Evolutionary conservation across 1,140 invertebrate genomes (phyloP).

Genomic region (Panulirus ornatus): DNA sequence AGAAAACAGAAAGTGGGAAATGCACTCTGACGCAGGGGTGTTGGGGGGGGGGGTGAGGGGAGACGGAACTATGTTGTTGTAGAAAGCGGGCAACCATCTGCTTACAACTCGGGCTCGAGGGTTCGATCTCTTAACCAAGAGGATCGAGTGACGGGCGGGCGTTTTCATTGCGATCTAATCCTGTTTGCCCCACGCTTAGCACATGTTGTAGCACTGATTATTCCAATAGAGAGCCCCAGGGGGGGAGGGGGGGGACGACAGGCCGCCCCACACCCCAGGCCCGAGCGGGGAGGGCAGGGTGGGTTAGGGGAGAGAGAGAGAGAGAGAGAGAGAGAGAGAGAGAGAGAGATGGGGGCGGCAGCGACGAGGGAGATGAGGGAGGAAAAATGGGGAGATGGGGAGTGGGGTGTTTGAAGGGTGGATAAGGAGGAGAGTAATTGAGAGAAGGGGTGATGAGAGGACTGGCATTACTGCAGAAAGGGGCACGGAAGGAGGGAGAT

Average conservation of each 20-base stretch:
- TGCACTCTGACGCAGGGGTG: too few species aligned
- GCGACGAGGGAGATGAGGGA: background rate
- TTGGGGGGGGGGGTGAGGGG: background rate
- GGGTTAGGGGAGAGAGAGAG: background rate
- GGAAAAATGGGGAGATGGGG: too few species aligned
- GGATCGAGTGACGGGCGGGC: constrained; percentile 35
- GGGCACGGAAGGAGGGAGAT: too few species aligned
- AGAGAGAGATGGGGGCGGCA: background rate
- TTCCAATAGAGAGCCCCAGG: constrained; percentile 5
- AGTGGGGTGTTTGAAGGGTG: background rate
- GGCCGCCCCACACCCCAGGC: too few species aligned
- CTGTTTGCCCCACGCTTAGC: constrained; percentile 40
- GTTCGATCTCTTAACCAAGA: constrained; percentile 28
- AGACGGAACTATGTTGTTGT: background rate
- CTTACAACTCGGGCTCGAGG: background rate
- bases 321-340: background rate
- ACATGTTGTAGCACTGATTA: constrained; percentile 36
- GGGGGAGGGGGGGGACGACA: background rate
- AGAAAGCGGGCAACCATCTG: too few species aligned
- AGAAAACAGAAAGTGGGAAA: too few species aligned
- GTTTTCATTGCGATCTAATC: constrained; percentile 43
- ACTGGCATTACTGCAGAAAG: background rate
- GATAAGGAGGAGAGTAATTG: background rate
- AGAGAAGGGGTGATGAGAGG: background rate
- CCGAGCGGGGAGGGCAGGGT: background rate